A percentile compares a stretch with the other conserved stretches of the same genome.
Conservation (phyloP, 1,140 invertebrate genomes). For the Asbolus verrucosus region DNA sequence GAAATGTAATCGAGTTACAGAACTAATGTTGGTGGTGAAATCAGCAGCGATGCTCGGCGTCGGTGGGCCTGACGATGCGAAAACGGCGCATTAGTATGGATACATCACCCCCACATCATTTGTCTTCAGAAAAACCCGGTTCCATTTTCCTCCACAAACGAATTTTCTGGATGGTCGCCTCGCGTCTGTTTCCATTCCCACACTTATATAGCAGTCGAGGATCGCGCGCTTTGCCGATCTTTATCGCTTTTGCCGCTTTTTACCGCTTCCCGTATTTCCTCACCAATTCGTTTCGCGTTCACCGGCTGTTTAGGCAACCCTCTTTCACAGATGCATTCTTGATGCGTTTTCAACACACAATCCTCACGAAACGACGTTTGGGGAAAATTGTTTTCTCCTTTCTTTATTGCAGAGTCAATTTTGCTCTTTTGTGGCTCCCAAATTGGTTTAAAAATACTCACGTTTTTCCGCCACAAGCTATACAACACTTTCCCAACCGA, state of each 20-base stretch:
- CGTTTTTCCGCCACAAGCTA: constrained; percentile 7
- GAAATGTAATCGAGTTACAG: no score
- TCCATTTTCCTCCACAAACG: constrained; percentile 65
- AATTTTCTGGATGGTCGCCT: constrained; percentile 63
- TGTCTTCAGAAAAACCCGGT: constrained; percentile 64
- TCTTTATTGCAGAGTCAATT: constrained; percentile 43
- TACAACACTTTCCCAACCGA: neutral
- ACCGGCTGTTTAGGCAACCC: constrained; percentile 32
- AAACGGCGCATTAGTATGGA: constrained; percentile 62
- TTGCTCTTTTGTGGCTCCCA: constrained; percentile 19
- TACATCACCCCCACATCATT: constrained; percentile 64
- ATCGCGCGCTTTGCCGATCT: constrained; percentile 50
- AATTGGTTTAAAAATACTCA: constrained; percentile 41
- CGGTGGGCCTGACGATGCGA: constrained; percentile 20
- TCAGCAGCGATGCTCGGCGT: constrained; percentile 10
- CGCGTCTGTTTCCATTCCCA: constrained; percentile 50
- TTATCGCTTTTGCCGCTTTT: constrained; percentile 49
- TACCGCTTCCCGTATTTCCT: constrained; percentile 52
- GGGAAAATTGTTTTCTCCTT: constrained; percentile 41
- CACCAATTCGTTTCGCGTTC: constrained; percentile 45
- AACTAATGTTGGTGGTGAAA: constrained; percentile 7
- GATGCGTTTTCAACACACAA: constrained; percentile 23
- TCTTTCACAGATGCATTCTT: constrained; percentile 40
- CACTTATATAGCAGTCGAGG: constrained; percentile 53
- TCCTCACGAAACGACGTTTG: constrained; percentile 3